Evolutionary conservation across 2,113 vertebrate genomes (phyloP), one percentile per base, ranked within the genome.

Genomic region (Thunnus maccoyii): DNA sequence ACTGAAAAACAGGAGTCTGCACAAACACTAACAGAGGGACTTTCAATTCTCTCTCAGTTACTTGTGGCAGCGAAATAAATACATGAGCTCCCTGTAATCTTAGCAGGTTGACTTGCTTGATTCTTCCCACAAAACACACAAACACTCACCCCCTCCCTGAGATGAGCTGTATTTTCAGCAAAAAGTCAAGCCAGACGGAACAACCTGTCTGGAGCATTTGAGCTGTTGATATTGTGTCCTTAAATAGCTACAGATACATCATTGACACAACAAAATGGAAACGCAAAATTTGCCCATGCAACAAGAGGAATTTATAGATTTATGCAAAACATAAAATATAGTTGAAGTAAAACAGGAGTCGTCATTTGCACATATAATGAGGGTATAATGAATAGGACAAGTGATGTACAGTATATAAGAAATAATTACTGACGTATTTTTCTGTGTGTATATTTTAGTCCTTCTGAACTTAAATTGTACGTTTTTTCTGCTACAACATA

Each of bases 51-150:
- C 32, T 18, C 86, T 79, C 86, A 55, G 78, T 86, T 80, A 65
- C 67, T 84, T 63, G 64, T 75, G 74, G 70, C 74, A 79, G 80
- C 58, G 76, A 83, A 85, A 84, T 82, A 82, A 87, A 81, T 72
- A 78, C 68, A 78, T 22, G 52, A 80, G 75, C 50, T 64, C 56
- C 64, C 58, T 81, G 84, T 83, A 86, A 91, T 87, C 80, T 85
- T 51, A 62, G 54, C 30, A 46, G 66, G 65, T 78, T 56, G 17
- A 86, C 83, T 71, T 65, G 41, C 69, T 32, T 72, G 73, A 73
- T 85, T 88, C 76, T 12, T 61, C 25, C 54, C 32, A 69, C 46
- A 22, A 63, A 55, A 82, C 78, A 81, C n/a, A 52, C 52, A 76
- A 73, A 79, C n/a, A 61, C 66, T 46, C 25, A 41, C 50, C 48